Evolutionary conservation across 2,888 invertebrate species (phyloP).

Genomic region (Parapristionchus giblindavisi): DNA sequence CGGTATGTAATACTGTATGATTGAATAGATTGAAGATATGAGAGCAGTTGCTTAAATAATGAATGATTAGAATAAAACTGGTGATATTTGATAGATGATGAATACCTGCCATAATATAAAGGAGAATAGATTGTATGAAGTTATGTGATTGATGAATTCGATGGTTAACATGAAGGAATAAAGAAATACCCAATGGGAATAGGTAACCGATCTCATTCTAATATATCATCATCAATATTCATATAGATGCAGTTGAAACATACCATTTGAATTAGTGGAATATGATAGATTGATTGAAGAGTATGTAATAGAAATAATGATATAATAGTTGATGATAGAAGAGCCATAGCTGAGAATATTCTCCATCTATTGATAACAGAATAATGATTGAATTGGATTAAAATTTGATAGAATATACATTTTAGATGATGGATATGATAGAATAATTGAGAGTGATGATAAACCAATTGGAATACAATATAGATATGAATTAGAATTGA

Average conservation of each 20-base stretch:
- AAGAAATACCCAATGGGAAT: conserved; percentile 26
- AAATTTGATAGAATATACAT: neutral
- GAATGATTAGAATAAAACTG: too few species aligned
- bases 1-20: conserved; percentile 24
- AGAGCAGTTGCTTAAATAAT: conserved; percentile 11
- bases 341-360: conserved; percentile 1
- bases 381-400: neutral
- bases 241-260: too few species aligned
- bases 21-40: neutral
- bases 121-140: conserved; percentile 17
- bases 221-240: neutral
- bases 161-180: neutral
- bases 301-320: conserved; percentile 26
- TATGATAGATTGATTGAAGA: neutral
- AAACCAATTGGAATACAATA: neutral
- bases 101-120: conserved; percentile 33
- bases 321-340: conserved; percentile 1
- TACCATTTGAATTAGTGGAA: conserved; percentile 1
- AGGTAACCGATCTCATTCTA: conserved; percentile 12
- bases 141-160: conserved; percentile 5
- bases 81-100: too few species aligned
- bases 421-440: neutral
- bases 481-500: conserved; percentile 7
- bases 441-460: neutral
- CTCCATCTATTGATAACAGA: conserved; percentile 20